These are phyloP conservation scores for Platyscapa corneri DNA, from an alignment of 1,140 invertebrate species.

Conservation along the genomic window DNA sequence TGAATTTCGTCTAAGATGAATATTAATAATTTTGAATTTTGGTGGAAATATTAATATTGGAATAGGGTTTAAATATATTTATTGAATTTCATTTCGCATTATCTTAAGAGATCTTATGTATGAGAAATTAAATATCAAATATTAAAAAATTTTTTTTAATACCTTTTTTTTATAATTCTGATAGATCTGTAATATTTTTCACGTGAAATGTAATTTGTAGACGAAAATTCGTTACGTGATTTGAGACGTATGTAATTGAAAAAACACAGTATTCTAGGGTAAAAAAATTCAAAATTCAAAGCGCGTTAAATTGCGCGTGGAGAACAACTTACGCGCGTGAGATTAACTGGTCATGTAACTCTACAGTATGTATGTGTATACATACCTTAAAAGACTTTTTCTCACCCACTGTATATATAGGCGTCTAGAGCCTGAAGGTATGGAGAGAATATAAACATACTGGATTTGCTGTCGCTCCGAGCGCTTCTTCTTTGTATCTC, in stretches of 20 bases:
- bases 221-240: not conserved
- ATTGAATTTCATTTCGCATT: too few relatives aligned
- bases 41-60: too few relatives aligned
- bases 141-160: too few relatives aligned
- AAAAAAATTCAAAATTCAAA: not conserved
- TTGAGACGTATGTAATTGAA: not conserved
- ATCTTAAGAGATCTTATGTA: too few relatives aligned
- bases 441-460: not conserved
- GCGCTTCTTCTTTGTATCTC: not conserved
- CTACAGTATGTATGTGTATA: not conserved
- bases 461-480: not conserved
- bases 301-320: not conserved
- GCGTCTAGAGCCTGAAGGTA: not conserved
- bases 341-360: not conserved
- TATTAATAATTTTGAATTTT: too few relatives aligned
- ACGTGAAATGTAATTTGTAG: too few relatives aligned
- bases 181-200: too few relatives aligned
- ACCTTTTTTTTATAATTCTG: too few relatives aligned
- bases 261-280: not conserved
- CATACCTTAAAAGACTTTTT: not conserved
- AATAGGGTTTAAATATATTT: too few relatives aligned
- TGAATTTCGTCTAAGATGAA: too few relatives aligned
- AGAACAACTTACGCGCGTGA: not conserved
- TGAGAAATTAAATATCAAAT: too few relatives aligned
- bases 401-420: not conserved